Evolutionary conservation across 2,888 invertebrate species (phyloP).

Genomic region (Tricholauxania praeusta): DNA sequence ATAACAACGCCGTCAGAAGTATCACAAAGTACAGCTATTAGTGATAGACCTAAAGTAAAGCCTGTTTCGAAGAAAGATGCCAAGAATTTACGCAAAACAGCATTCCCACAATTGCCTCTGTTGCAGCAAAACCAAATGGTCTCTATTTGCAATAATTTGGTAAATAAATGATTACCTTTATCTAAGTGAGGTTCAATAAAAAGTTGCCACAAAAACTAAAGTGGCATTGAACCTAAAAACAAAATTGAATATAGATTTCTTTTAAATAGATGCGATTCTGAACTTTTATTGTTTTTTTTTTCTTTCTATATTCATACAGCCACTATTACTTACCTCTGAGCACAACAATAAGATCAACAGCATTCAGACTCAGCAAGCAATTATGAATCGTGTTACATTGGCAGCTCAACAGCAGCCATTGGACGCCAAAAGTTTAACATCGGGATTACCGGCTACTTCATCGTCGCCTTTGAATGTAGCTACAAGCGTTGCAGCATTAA

Average conservation of each 20-base stretch:
- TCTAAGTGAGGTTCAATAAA: too few relatives aligned
- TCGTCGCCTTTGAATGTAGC: constrained; percentile 46
- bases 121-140: constrained; percentile 68
- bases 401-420: constrained; percentile 59
- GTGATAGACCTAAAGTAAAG: constrained; percentile 87
- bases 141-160: constrained; percentile 67
- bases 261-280: background rate
- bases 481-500: constrained; percentile 52
- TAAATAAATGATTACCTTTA: constrained; percentile 43
- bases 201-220: background rate
- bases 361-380: constrained; percentile 53
- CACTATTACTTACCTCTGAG: constrained; percentile 46
- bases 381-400: constrained; percentile 54
- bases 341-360: constrained; percentile 38
- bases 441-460: background rate
- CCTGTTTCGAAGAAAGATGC: constrained; percentile 84
- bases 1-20: constrained; percentile 68
- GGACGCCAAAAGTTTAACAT: constrained; percentile 47
- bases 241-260: background rate
- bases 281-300: background rate
- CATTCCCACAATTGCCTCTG: constrained; percentile 62
- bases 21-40: constrained; percentile 79
- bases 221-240: background rate
- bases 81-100: constrained; percentile 77
- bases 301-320: constrained; percentile 39